A percentile compares a stretch with the other conserved stretches of the same genome.
Conservation (phyloP, 2,113 vertebrate species). For the Ceyx melanurus region DNA sequence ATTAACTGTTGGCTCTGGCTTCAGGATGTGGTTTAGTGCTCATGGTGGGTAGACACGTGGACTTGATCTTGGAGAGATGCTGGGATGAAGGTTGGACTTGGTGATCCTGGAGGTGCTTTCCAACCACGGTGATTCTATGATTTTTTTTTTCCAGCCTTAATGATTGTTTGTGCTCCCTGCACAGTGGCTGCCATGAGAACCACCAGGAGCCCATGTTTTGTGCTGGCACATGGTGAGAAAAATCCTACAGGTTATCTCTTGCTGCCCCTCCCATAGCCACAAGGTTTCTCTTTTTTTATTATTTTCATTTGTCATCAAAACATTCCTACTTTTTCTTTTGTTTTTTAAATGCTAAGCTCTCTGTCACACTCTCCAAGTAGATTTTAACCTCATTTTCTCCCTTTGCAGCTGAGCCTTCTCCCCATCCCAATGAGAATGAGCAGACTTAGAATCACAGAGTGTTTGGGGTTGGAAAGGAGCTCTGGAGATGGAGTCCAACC, state of each 20-base stretch:
- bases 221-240: neutral
- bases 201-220: accelerated
- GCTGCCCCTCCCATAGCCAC: neutral
- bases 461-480: too few relatives aligned
- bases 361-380: neutral
- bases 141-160: too few relatives aligned
- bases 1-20: neutral
- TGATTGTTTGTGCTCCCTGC: too few relatives aligned
- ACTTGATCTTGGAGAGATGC: too few relatives aligned
- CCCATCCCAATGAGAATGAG: accelerated
- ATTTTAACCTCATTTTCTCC: neutral
- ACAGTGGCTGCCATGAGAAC: accelerated
- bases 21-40: too few relatives aligned
- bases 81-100: too few relatives aligned
- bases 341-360: neutral
- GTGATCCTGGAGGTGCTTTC: too few relatives aligned
- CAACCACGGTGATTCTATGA: too few relatives aligned
- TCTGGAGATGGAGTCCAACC: too few relatives aligned
- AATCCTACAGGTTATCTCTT: neutral
- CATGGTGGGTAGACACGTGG: too few relatives aligned
- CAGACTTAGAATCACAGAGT: too few relatives aligned
- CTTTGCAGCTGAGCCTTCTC: neutral
- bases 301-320: neutral
- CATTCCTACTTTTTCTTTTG: neutral
- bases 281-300: neutral